Percentiles rank a stretch among this genome's conserved stretches.
Evolutionary conservation across 2,113 vertebrate genomes (phyloP).

Genomic region (Triplophysa siluroides): DNA sequence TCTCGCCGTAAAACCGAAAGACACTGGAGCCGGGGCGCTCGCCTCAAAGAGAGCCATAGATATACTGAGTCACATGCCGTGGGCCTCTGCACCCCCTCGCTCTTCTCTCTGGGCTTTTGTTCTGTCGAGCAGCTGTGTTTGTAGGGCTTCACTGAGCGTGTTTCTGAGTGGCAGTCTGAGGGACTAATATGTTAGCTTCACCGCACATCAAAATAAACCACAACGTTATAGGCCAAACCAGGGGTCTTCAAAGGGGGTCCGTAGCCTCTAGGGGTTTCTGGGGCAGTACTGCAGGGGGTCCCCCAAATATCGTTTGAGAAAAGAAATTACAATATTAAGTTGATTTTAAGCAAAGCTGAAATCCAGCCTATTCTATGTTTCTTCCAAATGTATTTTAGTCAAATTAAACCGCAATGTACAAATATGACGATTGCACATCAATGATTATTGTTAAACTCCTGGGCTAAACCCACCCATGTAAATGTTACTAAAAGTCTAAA

Average conservation of each 20-base stretch:
- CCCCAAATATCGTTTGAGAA: too few relatives aligned
- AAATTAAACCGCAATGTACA: too few relatives aligned
- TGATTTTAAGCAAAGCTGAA: too few relatives aligned
- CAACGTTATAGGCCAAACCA: conserved; percentile 40
- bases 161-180: conserved; percentile 46
- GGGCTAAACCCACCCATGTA: conserved; percentile 10
- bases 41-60: conserved; percentile 24
- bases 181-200: conserved; percentile 34
- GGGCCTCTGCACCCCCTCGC: neutral
- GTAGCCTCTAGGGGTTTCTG: too few relatives aligned
- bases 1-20: conserved; percentile 1
- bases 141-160: conserved; percentile 51
- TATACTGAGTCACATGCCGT: conserved; percentile 20
- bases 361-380: too few relatives aligned
- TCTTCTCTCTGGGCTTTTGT: conserved; percentile 49
- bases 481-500: too few relatives aligned
- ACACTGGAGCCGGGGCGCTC: neutral
- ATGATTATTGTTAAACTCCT: too few relatives aligned
- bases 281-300: too few relatives aligned
- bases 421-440: too few relatives aligned
- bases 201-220: conserved; percentile 52
- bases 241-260: too few relatives aligned
- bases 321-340: too few relatives aligned
- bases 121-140: conserved; percentile 54
- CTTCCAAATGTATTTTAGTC: too few relatives aligned